Percentiles rank a stretch among this genome's conserved stretches.
Conservation (phyloP, 2,113 vertebrate genomes). For the Phalacrocorax carbo region DNA sequence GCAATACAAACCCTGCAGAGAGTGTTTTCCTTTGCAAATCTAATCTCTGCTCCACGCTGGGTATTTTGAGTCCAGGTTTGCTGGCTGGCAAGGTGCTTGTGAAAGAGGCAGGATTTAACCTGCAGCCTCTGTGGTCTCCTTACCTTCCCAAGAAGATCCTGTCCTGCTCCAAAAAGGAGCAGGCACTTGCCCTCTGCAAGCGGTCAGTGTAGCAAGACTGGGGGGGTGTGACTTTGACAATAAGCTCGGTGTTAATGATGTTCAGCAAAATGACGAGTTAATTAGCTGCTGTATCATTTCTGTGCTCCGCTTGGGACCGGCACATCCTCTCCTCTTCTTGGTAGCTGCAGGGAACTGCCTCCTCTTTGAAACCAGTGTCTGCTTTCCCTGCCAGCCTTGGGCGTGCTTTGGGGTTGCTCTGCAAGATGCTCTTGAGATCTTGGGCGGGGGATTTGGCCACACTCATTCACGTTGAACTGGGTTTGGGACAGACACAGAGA, state of each 20-base stretch:
- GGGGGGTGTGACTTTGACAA: background rate
- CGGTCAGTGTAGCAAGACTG: background rate
- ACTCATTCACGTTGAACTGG: background rate
- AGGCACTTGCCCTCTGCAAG: background rate
- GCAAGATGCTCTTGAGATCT: background rate
- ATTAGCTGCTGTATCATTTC: background rate
- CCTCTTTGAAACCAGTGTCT: background rate
- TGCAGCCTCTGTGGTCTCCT: background rate
- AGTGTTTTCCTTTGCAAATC: background rate
- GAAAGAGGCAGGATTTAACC: background rate
- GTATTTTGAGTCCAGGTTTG: background rate
- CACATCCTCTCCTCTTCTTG: background rate
- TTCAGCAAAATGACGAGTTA: background rate
- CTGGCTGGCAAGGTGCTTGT: background rate
- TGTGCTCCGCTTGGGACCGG: background rate
- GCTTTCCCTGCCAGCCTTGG: background rate
- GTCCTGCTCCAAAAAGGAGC: background rate
- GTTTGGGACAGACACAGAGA: background rate
- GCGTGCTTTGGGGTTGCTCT: background rate
- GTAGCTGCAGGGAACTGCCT: background rate
- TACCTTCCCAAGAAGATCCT: background rate
- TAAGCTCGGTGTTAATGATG: background rate
- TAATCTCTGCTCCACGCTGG: background rate
- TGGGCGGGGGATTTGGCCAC: background rate
- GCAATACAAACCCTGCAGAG: background rate